Percentiles rank a stretch among this genome's conserved stretches.
phyloP scores from a whole-genome alignment of 2,113 vertebrate species.

The Brevimyrus niger region DNA sequence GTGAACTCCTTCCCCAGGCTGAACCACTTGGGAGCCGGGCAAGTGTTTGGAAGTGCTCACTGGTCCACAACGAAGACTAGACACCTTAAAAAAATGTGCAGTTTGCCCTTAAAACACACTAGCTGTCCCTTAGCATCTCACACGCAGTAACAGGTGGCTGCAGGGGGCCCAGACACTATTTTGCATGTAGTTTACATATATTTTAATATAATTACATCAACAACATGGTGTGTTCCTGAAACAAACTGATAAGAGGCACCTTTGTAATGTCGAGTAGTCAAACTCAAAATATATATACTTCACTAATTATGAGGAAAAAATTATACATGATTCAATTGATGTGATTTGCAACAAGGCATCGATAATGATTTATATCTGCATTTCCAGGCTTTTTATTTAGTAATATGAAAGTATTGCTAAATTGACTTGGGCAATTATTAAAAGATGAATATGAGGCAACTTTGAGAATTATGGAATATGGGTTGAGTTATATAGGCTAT shows the following conservation, averaged over 20 bases:
- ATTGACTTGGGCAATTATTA: not conserved
- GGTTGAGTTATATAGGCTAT: not conserved
- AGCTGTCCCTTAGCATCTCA: not conserved
- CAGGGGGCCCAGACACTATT: not conserved
- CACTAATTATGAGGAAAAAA: not conserved
- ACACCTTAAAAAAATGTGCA: not conserved
- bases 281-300: not conserved
- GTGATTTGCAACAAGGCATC: not conserved
- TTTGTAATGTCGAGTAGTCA: slow-evolving; percentile 1
- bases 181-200: slow-evolving; percentile 16
- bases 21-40: not conserved
- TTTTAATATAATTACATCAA: slow-evolving; percentile 12
- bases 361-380: not conserved
- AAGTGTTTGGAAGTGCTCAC: not conserved
- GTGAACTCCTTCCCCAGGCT: not conserved
- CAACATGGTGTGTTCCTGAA: not conserved
- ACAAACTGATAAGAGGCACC: not conserved
- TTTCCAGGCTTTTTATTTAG: not conserved
- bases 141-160: not conserved
- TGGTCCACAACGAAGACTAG: not conserved
- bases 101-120: not conserved
- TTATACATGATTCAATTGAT: not conserved
- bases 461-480: not conserved
- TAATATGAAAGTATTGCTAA: not conserved
- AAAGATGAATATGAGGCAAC: not conserved